Evolutionary conservation across 2,888 invertebrate species (phyloP).

Genomic region (Lamellibrachia columna): DNA sequence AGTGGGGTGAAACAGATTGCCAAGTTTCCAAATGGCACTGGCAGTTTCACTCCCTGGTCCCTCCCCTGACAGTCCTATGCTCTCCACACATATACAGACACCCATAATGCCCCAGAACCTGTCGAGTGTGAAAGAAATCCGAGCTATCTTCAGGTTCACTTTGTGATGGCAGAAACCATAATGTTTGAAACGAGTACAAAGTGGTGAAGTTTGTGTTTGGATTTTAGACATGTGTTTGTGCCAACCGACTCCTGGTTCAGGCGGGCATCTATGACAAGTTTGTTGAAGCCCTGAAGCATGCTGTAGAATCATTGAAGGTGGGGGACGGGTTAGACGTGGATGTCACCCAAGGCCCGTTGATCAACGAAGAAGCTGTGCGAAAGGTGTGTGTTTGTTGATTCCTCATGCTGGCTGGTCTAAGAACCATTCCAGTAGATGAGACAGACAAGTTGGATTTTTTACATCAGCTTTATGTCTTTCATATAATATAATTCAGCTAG

Average conservation of each 20-base stretch:
- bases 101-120: too few species aligned
- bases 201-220: conserved; percentile 22
- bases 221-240: conserved; percentile 87
- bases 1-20: too few species aligned
- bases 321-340: conserved; percentile 81
- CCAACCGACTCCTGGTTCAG: conserved; percentile 76
- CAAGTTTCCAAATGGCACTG: too few species aligned
- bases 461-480: not conserved
- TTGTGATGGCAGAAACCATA: too few species aligned
- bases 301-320: conserved; percentile 77
- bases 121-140: too few species aligned
- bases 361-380: conserved; percentile 84
- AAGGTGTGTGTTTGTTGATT: conserved; percentile 71
- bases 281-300: conserved; percentile 75
- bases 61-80: too few species aligned
- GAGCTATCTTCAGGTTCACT: too few species aligned
- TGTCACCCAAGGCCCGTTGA: conserved; percentile 88
- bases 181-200: too few species aligned
- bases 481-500: too few species aligned
- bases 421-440: not conserved
- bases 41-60: too few species aligned
- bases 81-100: too few species aligned
- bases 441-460: not conserved
- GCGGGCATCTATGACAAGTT: conserved; percentile 80
- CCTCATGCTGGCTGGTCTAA: not conserved